These are phyloP conservation scores for Hermetia illucens DNA, from an alignment of 1,140 invertebrate genomes.

Conservation along the genomic window DNA sequence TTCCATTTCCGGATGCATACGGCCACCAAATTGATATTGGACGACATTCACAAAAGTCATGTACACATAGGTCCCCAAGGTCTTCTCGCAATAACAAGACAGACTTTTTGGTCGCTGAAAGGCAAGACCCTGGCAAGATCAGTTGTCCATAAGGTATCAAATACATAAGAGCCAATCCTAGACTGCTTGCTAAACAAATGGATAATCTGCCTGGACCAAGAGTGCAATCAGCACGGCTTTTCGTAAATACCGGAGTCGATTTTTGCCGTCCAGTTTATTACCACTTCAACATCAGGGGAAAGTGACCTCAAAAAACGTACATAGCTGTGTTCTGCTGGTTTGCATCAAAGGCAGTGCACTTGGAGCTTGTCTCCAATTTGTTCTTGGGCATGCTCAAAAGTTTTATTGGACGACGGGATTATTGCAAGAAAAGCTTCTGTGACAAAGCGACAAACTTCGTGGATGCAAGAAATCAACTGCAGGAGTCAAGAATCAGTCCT, in stretches of 20 bases:
- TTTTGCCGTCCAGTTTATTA: constrained; percentile 7
- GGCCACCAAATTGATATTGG: no score
- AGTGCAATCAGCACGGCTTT: constrained; percentile 6
- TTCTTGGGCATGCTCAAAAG: constrained; percentile 8
- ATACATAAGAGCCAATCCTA: background rate
- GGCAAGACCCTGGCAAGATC: no score
- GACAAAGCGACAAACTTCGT: constrained; percentile 3
- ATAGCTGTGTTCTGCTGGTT: constrained; percentile 9
- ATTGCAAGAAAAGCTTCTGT: constrained; percentile 1
- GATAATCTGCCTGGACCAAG: constrained; percentile 10
- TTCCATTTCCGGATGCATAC: no score
- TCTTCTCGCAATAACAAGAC: no score
- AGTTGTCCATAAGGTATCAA: no score
- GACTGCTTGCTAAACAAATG: constrained; percentile 10
- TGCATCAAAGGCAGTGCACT: constrained; percentile 14
- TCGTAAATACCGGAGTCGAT: constrained; percentile 8
- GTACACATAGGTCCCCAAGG: no score
- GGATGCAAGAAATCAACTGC: background rate
- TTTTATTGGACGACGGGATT: constrained; percentile 8
- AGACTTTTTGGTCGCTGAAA: no score
- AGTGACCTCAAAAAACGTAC: constrained; percentile 10
- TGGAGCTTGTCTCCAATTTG: constrained; percentile 11
- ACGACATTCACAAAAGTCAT: no score
- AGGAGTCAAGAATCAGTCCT: no score
- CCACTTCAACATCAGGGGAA: constrained; percentile 4